phyloP scores from a whole-genome alignment of 2,797 vertebrate genomes.

The Aplochiton taeniatus region DNA sequence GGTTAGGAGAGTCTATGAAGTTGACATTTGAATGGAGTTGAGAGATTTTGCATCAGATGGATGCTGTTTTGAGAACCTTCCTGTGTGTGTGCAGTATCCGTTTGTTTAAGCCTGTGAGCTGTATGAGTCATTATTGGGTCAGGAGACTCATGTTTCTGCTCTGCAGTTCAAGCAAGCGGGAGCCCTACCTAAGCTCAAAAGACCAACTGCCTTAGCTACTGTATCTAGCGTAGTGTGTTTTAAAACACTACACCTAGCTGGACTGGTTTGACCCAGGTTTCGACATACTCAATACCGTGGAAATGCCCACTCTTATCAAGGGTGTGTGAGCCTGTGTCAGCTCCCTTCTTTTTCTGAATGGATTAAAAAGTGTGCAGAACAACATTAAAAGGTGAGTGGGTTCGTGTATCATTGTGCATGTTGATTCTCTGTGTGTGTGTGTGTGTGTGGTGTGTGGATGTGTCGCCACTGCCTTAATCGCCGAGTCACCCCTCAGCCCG shows the following conservation, averaged over 20 bases:
- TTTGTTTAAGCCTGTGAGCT: conserved; percentile 55
- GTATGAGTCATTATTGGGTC: conserved; percentile 62
- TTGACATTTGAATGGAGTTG: neutral
- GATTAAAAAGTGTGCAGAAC: neutral
- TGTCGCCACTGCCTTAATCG: neutral
- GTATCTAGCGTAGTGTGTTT: conserved; percentile 36
- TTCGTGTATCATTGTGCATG: no score
- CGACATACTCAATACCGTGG: conserved; percentile 39
- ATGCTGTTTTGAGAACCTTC: no score
- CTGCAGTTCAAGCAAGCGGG: conserved; percentile 48
- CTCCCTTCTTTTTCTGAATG: neutral
- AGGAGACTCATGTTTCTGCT: conserved; percentile 63
- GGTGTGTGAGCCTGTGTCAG: neutral
- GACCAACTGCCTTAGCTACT: conserved; percentile 31
- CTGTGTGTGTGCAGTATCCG: conserved; percentile 23
- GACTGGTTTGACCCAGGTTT: conserved; percentile 35
- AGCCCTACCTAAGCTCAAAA: conserved; percentile 29
- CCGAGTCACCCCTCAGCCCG: neutral
- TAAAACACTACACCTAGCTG: conserved; percentile 19
- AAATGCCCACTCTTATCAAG: conserved; percentile 18
- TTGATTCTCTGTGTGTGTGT: no score
- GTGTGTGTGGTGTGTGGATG: no score
- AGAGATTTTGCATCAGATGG: conserved; percentile 31
- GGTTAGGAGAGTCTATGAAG: no score
- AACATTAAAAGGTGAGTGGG: no score